These are phyloP conservation scores for Reticulitermes speratus DNA, from an alignment of 1,140 invertebrate species.

Conservation along the genomic window DNA sequence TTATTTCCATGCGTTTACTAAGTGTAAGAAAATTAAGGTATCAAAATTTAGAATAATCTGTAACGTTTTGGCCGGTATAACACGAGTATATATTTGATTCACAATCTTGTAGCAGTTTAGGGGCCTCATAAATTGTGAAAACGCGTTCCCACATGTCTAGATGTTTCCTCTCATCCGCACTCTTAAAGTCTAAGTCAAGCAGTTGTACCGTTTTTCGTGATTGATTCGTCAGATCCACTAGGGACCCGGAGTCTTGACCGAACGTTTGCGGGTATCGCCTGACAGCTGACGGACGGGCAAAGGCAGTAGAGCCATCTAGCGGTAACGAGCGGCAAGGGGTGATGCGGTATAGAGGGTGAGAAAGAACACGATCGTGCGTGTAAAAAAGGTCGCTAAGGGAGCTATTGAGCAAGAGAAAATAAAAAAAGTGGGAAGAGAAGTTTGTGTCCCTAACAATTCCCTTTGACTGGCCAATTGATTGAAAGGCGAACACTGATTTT, in stretches of 20 bases:
- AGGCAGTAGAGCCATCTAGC: not conserved
- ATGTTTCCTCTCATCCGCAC: no score
- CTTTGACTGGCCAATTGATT: conserved; percentile 18
- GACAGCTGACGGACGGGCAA: not conserved
- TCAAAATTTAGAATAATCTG: no score
- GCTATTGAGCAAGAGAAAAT: conserved; percentile 2
- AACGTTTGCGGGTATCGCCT: not conserved
- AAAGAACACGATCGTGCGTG: not conserved
- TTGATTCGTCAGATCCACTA: not conserved
- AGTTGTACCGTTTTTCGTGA: not conserved
- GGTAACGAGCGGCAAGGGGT: not conserved
- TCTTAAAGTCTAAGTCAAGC: not conserved
- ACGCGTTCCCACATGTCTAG: no score
- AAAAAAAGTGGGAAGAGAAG: not conserved
- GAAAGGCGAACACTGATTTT: not conserved
- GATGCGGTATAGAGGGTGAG: not conserved
- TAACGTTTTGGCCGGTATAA: no score
- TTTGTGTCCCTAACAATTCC: conserved; percentile 18
- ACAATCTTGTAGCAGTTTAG: no score
- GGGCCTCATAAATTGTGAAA: no score
- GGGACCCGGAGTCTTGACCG: not conserved
- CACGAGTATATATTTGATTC: no score
- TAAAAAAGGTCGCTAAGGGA: conserved; percentile 15
- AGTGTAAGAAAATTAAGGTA: no score
- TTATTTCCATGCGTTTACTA: no score